These are phyloP conservation scores for Ceratothoa steindachneri DNA, from an alignment of 2,888 invertebrate genomes.

Conservation along the genomic window DNA sequence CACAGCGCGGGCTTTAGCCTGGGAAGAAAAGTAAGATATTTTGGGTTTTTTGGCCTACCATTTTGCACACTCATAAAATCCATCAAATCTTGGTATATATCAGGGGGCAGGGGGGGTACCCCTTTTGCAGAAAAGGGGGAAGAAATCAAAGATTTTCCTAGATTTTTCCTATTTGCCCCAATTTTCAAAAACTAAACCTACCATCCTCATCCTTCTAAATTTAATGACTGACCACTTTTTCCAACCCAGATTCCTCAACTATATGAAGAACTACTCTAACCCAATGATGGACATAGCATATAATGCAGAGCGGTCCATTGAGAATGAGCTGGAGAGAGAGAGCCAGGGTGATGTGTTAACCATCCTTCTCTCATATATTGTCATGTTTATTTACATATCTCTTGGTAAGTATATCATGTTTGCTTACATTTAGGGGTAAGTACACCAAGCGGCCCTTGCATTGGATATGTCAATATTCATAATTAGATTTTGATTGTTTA, in stretches of 20 bases:
- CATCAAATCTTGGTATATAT: too few relatives aligned
- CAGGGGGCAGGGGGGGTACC: too few relatives aligned
- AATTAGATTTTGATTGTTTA: too few relatives aligned
- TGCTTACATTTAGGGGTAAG: background rate
- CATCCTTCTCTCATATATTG: conserved; percentile 77
- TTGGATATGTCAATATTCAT: background rate
- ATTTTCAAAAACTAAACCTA: too few relatives aligned
- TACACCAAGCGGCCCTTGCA: background rate
- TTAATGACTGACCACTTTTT: too few relatives aligned
- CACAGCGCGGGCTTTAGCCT: conserved; percentile 69
- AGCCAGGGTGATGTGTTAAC: conserved; percentile 79
- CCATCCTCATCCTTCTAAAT: too few relatives aligned
- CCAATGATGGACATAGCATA: conserved; percentile 76
- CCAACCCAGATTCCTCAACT: conserved; percentile 67
- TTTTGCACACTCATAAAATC: too few relatives aligned
- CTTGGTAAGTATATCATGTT: conserved; percentile 56
- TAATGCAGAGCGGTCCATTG: conserved; percentile 86
- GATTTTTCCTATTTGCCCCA: too few relatives aligned
- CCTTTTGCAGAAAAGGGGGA: too few relatives aligned
- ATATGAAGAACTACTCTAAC: conserved; percentile 61
- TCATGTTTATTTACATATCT: conserved; percentile 88
- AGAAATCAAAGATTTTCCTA: too few relatives aligned
- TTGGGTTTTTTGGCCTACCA: background rate
- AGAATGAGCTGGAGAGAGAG: conserved; percentile 84
- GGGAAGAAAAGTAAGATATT: conserved; percentile 65